A percentile compares a stretch with the other conserved stretches of the same genome.
Conservation (phyloP, 2,113 vertebrate genomes). For the Ifrita kowaldi region DNA sequence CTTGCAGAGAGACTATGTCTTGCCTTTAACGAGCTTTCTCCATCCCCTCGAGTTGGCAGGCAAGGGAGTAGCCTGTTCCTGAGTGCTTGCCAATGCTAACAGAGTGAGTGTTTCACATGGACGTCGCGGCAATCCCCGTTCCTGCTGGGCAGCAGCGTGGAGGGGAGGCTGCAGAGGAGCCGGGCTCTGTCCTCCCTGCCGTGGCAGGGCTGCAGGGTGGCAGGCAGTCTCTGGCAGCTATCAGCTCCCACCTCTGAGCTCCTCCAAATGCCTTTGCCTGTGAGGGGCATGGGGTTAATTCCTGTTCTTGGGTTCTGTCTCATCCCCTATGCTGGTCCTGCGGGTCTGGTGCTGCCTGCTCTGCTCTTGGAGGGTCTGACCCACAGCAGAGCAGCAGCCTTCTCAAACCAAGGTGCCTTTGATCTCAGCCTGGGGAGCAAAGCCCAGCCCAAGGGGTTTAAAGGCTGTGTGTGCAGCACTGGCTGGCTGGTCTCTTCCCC, state of each 20-base stretch:
- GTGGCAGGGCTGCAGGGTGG: background rate
- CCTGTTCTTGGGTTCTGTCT: background rate
- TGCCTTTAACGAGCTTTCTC: background rate
- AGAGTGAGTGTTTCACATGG: background rate
- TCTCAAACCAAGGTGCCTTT: background rate
- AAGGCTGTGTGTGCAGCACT: background rate
- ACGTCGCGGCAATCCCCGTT: rapidly evolving
- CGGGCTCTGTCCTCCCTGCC: background rate
- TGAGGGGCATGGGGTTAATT: background rate
- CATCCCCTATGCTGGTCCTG: background rate
- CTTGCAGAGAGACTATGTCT: background rate
- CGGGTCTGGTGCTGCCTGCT: background rate
- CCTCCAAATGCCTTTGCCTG: background rate
- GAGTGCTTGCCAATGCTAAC: background rate
- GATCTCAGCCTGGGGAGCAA: background rate
- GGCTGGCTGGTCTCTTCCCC: background rate
- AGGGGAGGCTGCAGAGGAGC: background rate
- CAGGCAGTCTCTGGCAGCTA: background rate
- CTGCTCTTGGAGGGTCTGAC: background rate
- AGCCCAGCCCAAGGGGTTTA: background rate
- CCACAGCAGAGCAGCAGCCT: background rate
- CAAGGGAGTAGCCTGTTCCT: background rate
- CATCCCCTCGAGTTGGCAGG: background rate
- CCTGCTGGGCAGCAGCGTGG: background rate
- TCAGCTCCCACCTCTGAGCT: background rate